Evolutionary conservation across 2,113 vertebrate genomes (phyloP).

Genomic region (Megaceryle torquata): DNA sequence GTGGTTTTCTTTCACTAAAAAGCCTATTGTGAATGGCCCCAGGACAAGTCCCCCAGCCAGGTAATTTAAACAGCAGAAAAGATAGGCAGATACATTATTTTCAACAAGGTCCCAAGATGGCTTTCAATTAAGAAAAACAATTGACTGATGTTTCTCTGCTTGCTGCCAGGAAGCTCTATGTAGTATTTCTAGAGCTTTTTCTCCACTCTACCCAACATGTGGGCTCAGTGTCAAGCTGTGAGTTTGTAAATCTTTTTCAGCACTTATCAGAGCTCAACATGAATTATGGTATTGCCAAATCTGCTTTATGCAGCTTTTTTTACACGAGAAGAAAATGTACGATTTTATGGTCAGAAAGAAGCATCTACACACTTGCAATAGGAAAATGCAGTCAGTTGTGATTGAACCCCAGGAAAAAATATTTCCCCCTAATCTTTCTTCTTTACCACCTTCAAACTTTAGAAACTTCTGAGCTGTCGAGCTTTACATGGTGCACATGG

Average conservation of each 20-base stretch:
- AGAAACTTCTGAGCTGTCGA: constrained; percentile 25
- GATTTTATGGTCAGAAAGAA: constrained; percentile 64
- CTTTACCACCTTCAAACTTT: constrained; percentile 33
- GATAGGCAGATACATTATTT: constrained; percentile 59
- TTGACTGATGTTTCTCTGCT: constrained; percentile 69
- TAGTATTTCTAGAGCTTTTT: constrained; percentile 71
- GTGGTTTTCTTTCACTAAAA: constrained; percentile 19
- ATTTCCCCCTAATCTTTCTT: not conserved
- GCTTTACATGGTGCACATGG: not conserved
- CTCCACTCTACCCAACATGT: constrained; percentile 70
- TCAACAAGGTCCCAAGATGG: constrained; percentile 62
- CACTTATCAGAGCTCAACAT: constrained; percentile 70
- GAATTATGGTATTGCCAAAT: constrained; percentile 69
- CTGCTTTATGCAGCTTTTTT: constrained; percentile 59
- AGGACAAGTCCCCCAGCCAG: constrained; percentile 49
- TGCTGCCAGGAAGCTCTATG: constrained; percentile 62
- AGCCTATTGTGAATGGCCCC: constrained; percentile 18
- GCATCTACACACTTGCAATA: not conserved
- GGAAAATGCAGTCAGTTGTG: constrained; percentile 47
- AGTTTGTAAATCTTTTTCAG: constrained; percentile 77
- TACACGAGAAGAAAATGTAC: constrained; percentile 50
- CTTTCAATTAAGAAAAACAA: constrained; percentile 72
- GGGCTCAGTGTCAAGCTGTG: constrained; percentile 71
- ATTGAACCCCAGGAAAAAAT: not conserved
- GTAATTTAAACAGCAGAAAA: constrained; percentile 57